Base-by-base conservation (phyloP, 53 echinoderm and acorn worm genomes). In the Pentamera pediparva region DNA sequence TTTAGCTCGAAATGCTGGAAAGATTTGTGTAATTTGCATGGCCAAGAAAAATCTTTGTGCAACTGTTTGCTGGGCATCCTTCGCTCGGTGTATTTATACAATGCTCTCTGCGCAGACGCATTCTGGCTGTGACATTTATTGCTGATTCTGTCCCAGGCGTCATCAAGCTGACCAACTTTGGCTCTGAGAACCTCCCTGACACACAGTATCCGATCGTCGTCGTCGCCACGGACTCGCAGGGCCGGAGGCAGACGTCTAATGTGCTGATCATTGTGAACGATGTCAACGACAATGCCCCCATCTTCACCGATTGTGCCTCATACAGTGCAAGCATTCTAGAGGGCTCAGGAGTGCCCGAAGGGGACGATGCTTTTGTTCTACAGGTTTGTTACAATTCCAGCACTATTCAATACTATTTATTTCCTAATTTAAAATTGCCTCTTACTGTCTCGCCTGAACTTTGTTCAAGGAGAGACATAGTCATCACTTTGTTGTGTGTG, bases 211-310 rank as follows among this genome's bases (percentile, higher is more conserved):
- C 7, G 4, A 75, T 98, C 39, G 82, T 75, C 9, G 81, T 92
- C n/a, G 59, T 75, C 0, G 98, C 91, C 13, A 74, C 36, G 2
- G 98, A 98, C 50, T 48, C 52, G 6, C 26, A 17, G 10, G 55
- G 43, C 62, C 64, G 56, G 25, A 39, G 62, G 17, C 56, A 43
- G 26, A 70, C 21, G 8, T 84, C 91, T 4, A 27, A 59, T 24
- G 98, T 89, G 6, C 39, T 54, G 1, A 83, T 98, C 10, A 28
- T 62, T 8, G 86, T 92, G 9, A 92, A 92, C 26, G 98, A 98
- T 72, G 78, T 98, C 63, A 98, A 98, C 43, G 89, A 98, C 75
- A 92, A 98, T 56, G 69, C 85, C 13, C 91, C 98, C 30, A 32
- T 22, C 9, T 98, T 98, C 55, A 70, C 75, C 24, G 75, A 92